Conservation (phyloP, 2,888 invertebrate species). For the Argyra leucocephala region DNA sequence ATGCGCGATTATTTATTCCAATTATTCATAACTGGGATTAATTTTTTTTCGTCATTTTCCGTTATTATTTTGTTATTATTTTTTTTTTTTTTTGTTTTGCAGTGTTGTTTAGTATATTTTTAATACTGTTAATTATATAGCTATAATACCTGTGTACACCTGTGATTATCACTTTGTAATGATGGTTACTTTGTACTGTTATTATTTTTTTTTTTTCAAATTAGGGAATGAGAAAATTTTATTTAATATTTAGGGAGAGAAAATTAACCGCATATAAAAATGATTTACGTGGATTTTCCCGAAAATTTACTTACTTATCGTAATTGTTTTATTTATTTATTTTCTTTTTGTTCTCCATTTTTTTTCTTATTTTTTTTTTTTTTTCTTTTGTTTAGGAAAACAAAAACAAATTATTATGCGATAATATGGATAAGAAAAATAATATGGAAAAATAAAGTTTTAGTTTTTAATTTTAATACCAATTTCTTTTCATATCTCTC, state of each 20-base stretch:
- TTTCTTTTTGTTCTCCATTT: too few species aligned
- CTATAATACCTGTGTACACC: not conserved
- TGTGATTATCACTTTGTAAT: not conserved
- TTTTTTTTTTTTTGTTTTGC: not conserved
- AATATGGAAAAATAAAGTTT: not conserved
- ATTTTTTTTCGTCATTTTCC: not conserved
- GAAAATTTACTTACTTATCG: not conserved
- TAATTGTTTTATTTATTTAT: not conserved
- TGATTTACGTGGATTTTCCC: not conserved
- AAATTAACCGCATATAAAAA: not conserved
- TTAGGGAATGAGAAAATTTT: too few species aligned
- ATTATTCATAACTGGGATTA: conserved; percentile 1
- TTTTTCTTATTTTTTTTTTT: too few species aligned
- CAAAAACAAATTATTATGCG: not conserved
- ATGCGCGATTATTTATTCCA: conserved; percentile 6
- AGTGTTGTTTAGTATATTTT: not conserved
- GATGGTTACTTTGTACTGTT: not conserved
- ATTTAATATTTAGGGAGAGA: not conserved
- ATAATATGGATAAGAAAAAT: not conserved
- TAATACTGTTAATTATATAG: not conserved
- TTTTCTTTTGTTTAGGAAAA: not conserved
- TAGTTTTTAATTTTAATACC: not conserved
- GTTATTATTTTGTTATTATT: not conserved
- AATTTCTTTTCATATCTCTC: not conserved
- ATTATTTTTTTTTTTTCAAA: too few species aligned